These are phyloP conservation scores for Gryllus longicercus DNA, from an alignment of 2,888 invertebrate genomes.

Conservation along the genomic window DNA sequence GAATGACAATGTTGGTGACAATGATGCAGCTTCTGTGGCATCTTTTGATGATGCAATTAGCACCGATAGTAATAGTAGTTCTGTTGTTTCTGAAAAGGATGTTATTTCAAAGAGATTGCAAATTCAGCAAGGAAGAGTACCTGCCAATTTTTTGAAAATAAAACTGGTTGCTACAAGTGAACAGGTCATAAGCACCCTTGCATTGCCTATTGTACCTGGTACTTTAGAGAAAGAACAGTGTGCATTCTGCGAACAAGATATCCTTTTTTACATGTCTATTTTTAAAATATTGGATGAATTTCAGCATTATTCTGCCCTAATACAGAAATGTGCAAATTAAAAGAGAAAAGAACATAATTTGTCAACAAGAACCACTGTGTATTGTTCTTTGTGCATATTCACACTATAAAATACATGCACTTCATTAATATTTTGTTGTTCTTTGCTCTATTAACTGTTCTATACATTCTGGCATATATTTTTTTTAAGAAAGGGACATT, in stretches of 20 bases:
- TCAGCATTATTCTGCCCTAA: too few species aligned
- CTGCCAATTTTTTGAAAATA: not conserved
- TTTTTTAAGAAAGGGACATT: too few species aligned
- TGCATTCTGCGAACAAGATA: constrained; percentile 5
- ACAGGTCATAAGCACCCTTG: not conserved
- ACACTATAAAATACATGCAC: too few species aligned
- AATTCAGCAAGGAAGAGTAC: not conserved
- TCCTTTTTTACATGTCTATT: not conserved
- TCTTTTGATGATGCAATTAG: not conserved
- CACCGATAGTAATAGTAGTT: not conserved
- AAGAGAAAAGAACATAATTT: too few species aligned
- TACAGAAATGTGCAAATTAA: too few species aligned
- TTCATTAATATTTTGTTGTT: too few species aligned
- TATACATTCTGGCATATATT: too few species aligned
- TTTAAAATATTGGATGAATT: too few species aligned
- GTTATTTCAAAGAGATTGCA: not conserved
- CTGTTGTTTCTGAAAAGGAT: not conserved
- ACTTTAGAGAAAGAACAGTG: not conserved
- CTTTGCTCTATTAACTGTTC: too few species aligned
- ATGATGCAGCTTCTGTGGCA: not conserved
- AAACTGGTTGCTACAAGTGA: not conserved
- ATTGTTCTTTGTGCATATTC: too few species aligned
- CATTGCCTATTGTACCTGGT: not conserved
- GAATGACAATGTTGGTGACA: not conserved
- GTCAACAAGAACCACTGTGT: too few species aligned